These are phyloP conservation scores for Brachyptera risi DNA, from an alignment of 2,888 invertebrate genomes.

Conservation along the genomic window DNA sequence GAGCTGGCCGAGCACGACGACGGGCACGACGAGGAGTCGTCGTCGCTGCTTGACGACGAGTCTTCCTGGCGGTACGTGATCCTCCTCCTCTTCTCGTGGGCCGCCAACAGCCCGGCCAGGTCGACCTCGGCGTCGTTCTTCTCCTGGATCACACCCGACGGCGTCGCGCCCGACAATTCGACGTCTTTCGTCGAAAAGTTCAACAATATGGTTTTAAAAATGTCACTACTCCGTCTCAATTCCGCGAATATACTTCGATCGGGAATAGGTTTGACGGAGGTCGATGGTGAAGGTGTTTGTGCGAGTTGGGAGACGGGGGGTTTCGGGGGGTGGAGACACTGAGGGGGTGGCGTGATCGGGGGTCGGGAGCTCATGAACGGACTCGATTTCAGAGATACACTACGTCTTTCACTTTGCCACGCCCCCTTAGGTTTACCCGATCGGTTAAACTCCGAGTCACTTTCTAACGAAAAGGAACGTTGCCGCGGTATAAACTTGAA, in stretches of 20 bases:
- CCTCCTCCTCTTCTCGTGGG: constrained; percentile 39
- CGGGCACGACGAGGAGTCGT: constrained; percentile 32
- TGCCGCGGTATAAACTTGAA: constrained; percentile 36
- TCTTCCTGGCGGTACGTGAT: constrained; percentile 37
- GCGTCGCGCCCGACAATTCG: constrained; percentile 23
- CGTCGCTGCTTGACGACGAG: constrained; percentile 26
- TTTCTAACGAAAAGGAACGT: constrained; percentile 43
- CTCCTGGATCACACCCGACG: neutral
- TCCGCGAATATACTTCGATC: constrained; percentile 44
- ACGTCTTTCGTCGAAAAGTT: constrained; percentile 42
- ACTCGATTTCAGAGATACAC: constrained; percentile 42
- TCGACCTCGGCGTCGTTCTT: constrained; percentile 27
- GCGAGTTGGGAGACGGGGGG: constrained; percentile 34
- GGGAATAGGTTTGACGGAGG: constrained; percentile 32
- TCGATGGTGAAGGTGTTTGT: constrained; percentile 32
- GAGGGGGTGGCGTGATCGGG: constrained; percentile 31
- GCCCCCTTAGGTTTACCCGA: constrained; percentile 36
- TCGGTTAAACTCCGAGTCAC: constrained; percentile 38
- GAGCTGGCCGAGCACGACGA: constrained; percentile 29
- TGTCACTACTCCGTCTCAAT: constrained; percentile 43
- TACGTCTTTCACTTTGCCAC: constrained; percentile 39
- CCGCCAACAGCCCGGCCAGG: constrained; percentile 38
- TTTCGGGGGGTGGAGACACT: constrained; percentile 36
- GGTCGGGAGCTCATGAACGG: constrained; percentile 38
- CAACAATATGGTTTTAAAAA: constrained; percentile 43